phyloP scores from a whole-genome alignment of 2,888 invertebrate genomes.

The Apodemia duryi region DNA sequence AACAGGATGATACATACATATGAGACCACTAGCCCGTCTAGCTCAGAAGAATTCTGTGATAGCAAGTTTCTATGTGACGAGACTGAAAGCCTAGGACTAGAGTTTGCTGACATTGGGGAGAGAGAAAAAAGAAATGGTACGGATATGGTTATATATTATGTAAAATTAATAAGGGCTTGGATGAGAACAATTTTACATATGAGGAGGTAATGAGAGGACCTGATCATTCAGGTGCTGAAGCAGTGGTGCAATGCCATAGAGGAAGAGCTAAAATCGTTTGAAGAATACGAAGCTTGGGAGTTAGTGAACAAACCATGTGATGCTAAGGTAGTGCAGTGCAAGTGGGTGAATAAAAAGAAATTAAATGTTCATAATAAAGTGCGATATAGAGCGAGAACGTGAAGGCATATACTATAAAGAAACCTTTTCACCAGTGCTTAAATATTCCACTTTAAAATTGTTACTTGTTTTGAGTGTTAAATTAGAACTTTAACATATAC shows the following conservation, averaged over 20 bases:
- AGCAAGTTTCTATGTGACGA: conserved; percentile 20
- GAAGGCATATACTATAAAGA: conserved; percentile 23
- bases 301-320: conserved; percentile 19
- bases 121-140: conserved; percentile 18
- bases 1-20: conserved; percentile 21
- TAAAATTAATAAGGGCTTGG: conserved; percentile 12
- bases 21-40: conserved; percentile 19
- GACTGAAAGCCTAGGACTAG: conserved; percentile 14
- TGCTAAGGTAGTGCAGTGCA: conserved; percentile 20
- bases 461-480: conserved; percentile 28
- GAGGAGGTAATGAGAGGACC: conserved; percentile 23
- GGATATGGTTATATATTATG: conserved; percentile 20
- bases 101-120: conserved; percentile 13
- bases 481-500: conserved; percentile 25
- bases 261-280: conserved; percentile 24
- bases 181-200: conserved; percentile 20
- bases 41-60: conserved; percentile 23
- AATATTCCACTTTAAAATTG: conserved; percentile 27
- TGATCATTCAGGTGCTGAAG: conserved; percentile 5
- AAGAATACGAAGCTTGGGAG: conserved; percentile 26
- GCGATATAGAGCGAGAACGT: conserved; percentile 22
- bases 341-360: conserved; percentile 24
- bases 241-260: conserved; percentile 23
- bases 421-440: conserved; percentile 32
- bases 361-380: conserved; percentile 28